Evolutionary conservation across 37 sponge, comb jelly and placozoan species (phyloP), one percentile per base, ranked within the genome.

Genomic region (Corticium candelabrum): DNA sequence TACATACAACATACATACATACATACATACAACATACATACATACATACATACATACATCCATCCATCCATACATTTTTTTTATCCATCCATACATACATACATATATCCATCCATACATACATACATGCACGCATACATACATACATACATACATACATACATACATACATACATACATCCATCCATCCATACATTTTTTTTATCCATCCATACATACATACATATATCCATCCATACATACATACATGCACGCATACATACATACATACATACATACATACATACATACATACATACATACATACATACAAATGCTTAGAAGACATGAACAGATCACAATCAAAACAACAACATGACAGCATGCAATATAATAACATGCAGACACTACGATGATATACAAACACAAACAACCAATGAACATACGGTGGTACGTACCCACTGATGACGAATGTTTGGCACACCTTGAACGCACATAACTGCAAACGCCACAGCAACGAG

Each of bases 381-480:
- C 2, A 1, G 1, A 3, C 37, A 29, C n/a, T n/a, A n/a, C n/a
- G n/a, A n/a, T n/a, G n/a, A n/a, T n/a, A n/a, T n/a, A n/a, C n/a
- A n/a, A n/a, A n/a, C n/a, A n/a, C n/a, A n/a, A n/a, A n/a, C n/a
- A n/a, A n/a, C n/a, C n/a, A n/a, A n/a, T n/a, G n/a, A n/a, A n/a
- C n/a, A n/a, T n/a, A n/a, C n/a, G n/a, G n/a, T n/a, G 0, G 0
- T 11, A 3, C 40, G 11, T 21, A 69, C 76, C 75, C 80, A 33
- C 39, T 43, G 77, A 1, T 57, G 76, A 15, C 56, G 33, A 1
- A 91, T 33, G 81, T 91, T 91, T 39, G 43, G 34, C 0, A 71
- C 38, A 0, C 92, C 92, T 37, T 38, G 70, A 1, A 85, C 5
- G 15, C 87, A 88, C 35, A 80, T 40, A 38, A 37, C 39, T 0